Conservation (phyloP, 2,888 invertebrate genomes). For the Drosophila anceps region DNA sequence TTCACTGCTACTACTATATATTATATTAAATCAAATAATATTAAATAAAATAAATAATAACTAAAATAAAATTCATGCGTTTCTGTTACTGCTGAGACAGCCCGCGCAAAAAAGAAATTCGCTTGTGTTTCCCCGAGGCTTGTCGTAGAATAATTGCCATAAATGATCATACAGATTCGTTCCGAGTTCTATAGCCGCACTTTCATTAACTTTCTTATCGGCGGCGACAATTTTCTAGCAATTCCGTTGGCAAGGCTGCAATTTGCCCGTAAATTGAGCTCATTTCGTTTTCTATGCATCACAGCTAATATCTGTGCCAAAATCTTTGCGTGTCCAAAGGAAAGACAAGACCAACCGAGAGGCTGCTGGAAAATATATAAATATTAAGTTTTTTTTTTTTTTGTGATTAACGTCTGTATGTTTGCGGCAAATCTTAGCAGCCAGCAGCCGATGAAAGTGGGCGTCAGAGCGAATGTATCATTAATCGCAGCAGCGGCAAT, state of each 20-base stretch:
- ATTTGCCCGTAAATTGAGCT: conserved; percentile 52
- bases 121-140: neutral
- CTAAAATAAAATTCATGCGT: too few relatives aligned
- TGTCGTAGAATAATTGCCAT: conserved; percentile 19
- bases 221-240: conserved; percentile 51
- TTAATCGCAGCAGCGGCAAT: conserved; percentile 45
- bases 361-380: conserved; percentile 2
- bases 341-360: conserved; percentile 44
- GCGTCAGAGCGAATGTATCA: conserved; percentile 66
- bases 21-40: too few relatives aligned
- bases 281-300: conserved; percentile 70
- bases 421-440: conserved; percentile 30
- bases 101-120: conserved; percentile 7
- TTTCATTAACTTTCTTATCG: conserved; percentile 61
- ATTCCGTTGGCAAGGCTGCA: conserved; percentile 34
- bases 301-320: conserved; percentile 47
- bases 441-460: conserved; percentile 78
- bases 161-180: conserved; percentile 15
- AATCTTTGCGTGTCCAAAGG: conserved; percentile 65
- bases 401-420: conserved; percentile 1
- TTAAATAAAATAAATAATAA: too few relatives aligned
- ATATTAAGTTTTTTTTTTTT: neutral
- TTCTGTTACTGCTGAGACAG: neutral
- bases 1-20: too few relatives aligned
- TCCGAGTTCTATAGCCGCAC: conserved; percentile 33